Base-by-base conservation (phyloP, 2,888 invertebrate species). In the Eueremaeus valkanovi region DNA sequence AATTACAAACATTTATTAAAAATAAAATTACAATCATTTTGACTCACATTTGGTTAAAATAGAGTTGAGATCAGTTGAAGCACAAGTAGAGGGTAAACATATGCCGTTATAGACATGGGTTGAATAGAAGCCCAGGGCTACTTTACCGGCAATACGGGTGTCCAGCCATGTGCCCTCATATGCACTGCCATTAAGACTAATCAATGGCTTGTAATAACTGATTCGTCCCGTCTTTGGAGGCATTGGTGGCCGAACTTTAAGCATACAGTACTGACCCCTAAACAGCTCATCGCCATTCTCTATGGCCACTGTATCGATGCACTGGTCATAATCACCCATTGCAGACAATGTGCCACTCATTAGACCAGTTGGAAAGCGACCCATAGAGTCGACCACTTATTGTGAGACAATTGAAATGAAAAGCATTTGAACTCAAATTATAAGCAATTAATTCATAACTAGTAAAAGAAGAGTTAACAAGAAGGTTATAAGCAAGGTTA, bases 261-360 rank as follows among this genome's bases (percentile, higher is more conserved):
- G 21, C 1, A 70, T 18, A 61, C 76, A 76, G 40, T 76, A 76
- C 27, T 76, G 51, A 5, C 76, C 76, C 13, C 55, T 11, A 21
- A 74, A 36, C 18, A 27, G 3, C 11, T 66, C 66, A 1, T 40
- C 8, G 1, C 33, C n/a, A 2, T 58, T 49, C 1, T 68, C 76
- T 1, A 29, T 24, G 8, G 29, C 33, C 55, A 36, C 33, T 6
- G 76, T 75, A 27, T 70, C 61, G 9, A 76, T 3, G 36, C 76
- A 76, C 72, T 76, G 75, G 72, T 76, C 76, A 36, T 73, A 76
- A 5, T 42, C 61, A 1, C 76, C 76, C 18, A 76, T 18, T 2
- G 76, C 6, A 0, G 76, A 42, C 11, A 73, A 21, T 3, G 49
- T 77, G 24, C 76, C 76, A 13, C 40, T 27, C 36, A 76, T 33